Base-by-base conservation (phyloP, 2,113 vertebrate genomes). In the Sciurus niger region DNA sequence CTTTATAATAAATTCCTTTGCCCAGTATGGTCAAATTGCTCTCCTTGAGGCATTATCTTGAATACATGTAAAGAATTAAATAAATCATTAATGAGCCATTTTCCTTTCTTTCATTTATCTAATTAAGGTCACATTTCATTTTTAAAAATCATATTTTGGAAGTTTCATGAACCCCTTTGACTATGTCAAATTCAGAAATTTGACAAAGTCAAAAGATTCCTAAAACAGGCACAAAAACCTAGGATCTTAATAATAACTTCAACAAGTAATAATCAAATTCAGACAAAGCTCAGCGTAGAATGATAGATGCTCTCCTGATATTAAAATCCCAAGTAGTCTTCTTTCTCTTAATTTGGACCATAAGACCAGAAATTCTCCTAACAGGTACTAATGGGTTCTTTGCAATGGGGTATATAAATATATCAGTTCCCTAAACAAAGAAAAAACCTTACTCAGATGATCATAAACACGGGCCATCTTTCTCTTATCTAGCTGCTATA, bases 401-500 rank as follows among this genome's bases (percentile, higher is more conserved):
- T 86, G 32, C 32, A 65, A 51, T 58, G 9, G 6, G 46, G 4
- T 17, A 67, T 76, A 80, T 85, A 86, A 96, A 86, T 74, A 67
- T 77, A 91, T 46, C 16, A 96, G 28, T 76, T 96, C 9, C 43
- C 9, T 11, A 82, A 92, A 78, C 24, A 85, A 0, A 92, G 53
- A 40, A 90, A 95, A 97, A 76, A 58, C 67, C 48, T 48, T 67
- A 90, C 55, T 84, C 60, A 65, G 17, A 78, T 90, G 72, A 84
- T 73, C 51, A 76, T 22, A 74, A 73, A 78, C 30, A 73, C 32
- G 8, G 73, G 7, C 55, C 76, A 94, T 76, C 77, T 95, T 84
- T 95, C 77, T 93, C 95, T 96, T 92, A 84, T 97, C 93, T 87
- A 58, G 80, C 18, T 60, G 89, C 80, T 34, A 91, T 96, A 97